phyloP scores from a whole-genome alignment of 2,113 vertebrate species.

The Bos javanicus region DNA sequence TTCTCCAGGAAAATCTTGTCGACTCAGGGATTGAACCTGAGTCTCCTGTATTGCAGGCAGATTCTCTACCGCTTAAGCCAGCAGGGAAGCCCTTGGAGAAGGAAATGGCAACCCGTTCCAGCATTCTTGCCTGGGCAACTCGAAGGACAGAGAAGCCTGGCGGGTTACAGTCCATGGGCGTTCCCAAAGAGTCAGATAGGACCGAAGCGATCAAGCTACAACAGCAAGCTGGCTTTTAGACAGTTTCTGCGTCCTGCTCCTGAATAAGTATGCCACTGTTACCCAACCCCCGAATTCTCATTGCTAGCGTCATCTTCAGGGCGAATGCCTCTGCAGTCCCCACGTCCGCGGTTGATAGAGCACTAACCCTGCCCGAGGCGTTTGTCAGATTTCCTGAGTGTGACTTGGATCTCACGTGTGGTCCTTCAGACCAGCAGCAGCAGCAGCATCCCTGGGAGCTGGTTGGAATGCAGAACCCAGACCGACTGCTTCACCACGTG shows the following conservation, averaged over 20 bases:
- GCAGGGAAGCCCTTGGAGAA: neutral
- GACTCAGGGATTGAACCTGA: neutral
- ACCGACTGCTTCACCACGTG: rapidly evolving
- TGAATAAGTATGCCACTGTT: rapidly evolving
- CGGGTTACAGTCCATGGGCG: neutral
- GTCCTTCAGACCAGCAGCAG: rapidly evolving
- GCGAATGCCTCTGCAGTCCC: rapidly evolving
- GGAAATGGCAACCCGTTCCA: neutral
- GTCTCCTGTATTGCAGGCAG: neutral
- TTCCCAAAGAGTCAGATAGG: neutral
- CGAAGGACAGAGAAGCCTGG: neutral
- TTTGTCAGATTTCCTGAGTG: neutral
- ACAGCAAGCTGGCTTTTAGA: neutral
- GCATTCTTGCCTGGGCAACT: neutral
- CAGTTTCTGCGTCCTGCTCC: rapidly evolving
- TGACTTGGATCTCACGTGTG: neutral
- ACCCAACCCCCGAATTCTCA: rapidly evolving
- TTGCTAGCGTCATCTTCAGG: neutral
- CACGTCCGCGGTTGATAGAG: rapidly evolving
- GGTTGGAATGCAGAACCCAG: neutral
- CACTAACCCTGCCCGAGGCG: rapidly evolving
- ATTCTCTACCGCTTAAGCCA: neutral
- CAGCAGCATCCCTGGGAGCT: neutral
- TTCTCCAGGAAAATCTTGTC: neutral
- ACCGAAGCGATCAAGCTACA: neutral